Evolutionary conservation across 2,113 vertebrate species (phyloP).

Genomic region (Canis aureus): DNA sequence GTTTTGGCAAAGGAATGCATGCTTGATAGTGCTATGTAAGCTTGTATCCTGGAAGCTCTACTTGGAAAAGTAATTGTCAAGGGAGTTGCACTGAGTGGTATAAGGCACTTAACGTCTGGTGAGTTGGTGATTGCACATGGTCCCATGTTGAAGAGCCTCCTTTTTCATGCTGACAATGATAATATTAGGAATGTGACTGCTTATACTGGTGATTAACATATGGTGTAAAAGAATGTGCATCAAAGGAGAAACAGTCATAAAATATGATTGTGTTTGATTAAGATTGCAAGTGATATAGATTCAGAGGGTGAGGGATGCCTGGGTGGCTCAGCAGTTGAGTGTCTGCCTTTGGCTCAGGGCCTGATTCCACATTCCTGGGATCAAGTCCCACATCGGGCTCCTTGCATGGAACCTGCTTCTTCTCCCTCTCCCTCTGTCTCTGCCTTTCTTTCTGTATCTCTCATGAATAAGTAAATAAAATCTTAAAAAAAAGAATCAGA

Average conservation of each 20-base stretch:
- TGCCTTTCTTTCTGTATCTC: too few species aligned
- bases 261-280: not conserved
- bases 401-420: too few species aligned
- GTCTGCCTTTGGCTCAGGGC: too few species aligned
- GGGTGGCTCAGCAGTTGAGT: too few species aligned
- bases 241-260: not conserved
- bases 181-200: not conserved
- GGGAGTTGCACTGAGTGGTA: not conserved
- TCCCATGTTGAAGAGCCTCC: not conserved
- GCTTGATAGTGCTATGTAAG: not conserved
- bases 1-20: not conserved
- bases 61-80: not conserved
- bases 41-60: not conserved
- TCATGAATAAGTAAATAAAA: too few species aligned
- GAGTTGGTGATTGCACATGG: not conserved
- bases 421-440: too few species aligned
- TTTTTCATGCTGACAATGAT: not conserved
- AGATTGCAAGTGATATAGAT: not conserved
- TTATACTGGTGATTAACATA: too few species aligned
- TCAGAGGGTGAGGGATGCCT: not conserved
- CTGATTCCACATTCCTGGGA: too few species aligned
- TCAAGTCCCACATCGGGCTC: too few species aligned
- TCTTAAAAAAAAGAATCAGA: not conserved
- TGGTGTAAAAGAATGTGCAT: not conserved
- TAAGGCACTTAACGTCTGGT: not conserved